phyloP scores from a whole-genome alignment of 2,888 invertebrate genomes.

The Andrena trimmerana region DNA sequence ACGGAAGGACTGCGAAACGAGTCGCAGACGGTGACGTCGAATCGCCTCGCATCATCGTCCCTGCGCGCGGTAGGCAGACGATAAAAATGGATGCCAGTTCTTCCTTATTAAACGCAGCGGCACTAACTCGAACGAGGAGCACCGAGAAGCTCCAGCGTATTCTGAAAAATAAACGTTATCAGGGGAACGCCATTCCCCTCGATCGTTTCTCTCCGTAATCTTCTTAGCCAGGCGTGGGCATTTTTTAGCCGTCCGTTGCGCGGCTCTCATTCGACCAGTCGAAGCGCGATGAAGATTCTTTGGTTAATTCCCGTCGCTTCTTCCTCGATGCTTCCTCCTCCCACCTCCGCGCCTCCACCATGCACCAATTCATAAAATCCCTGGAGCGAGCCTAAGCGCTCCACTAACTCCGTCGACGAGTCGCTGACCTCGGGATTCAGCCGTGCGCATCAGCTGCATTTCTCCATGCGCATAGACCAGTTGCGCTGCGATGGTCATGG shows the following conservation, averaged over 20 bases:
- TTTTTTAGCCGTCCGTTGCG: background rate
- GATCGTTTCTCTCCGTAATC: constrained; percentile 5
- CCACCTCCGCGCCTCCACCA: constrained; percentile 48
- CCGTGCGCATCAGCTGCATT: constrained; percentile 83
- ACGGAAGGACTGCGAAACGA: background rate
- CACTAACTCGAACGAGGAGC: background rate
- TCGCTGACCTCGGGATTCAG: constrained; percentile 85
- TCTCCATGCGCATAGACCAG: constrained; percentile 76
- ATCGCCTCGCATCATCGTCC: background rate
- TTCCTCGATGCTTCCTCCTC: constrained; percentile 40
- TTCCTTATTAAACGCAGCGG: background rate
- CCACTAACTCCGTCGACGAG: constrained; percentile 83
- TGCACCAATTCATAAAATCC: constrained; percentile 83
- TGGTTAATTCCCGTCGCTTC: constrained; percentile 35
- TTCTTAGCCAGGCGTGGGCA: background rate
- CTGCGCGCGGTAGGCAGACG: background rate
- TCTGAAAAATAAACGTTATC: background rate
- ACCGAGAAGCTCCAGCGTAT: background rate
- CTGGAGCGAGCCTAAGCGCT: constrained; percentile 82
- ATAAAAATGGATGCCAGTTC: background rate
- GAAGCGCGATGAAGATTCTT: constrained; percentile 30
- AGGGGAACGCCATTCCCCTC: background rate
- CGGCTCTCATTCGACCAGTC: constrained; percentile 15
- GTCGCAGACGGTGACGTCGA: too few species aligned
- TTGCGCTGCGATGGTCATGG: constrained; percentile 79